These are phyloP conservation scores for Pitta sordida DNA, from an alignment of 2,113 vertebrate species.

Conservation along the genomic window DNA sequence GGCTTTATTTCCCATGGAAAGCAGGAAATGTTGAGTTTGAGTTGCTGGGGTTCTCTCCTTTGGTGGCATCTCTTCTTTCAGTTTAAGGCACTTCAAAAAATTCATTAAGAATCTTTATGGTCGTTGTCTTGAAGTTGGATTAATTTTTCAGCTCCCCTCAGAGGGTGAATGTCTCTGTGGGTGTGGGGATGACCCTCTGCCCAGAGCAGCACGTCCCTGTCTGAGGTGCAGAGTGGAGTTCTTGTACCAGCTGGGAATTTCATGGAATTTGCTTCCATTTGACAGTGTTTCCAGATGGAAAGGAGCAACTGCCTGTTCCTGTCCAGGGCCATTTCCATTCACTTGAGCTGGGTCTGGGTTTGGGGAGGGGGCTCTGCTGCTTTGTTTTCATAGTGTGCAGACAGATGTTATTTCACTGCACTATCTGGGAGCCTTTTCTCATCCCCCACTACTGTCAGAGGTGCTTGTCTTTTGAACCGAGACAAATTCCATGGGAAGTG, in stretches of 20 bases:
- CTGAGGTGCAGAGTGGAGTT: not conserved
- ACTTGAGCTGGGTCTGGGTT: accelerated
- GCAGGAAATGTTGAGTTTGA: not conserved
- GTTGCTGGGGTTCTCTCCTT: not conserved
- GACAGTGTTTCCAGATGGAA: slow-evolving; percentile 72
- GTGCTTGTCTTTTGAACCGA: not conserved
- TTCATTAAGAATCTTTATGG: not conserved
- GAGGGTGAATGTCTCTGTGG: not conserved
- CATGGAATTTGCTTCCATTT: slow-evolving; percentile 58
- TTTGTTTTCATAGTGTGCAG: not conserved
- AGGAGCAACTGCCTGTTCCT: slow-evolving; percentile 28
- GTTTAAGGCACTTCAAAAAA: not conserved
- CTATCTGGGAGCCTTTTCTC: not conserved
- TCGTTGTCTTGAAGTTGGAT: accelerated
- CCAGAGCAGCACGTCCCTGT: accelerated
- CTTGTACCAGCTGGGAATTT: slow-evolving; percentile 47
- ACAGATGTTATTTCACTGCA: not conserved
- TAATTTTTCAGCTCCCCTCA: accelerated
- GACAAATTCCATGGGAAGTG: slow-evolving; percentile 53
- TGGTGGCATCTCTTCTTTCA: not conserved
- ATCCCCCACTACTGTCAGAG: not conserved
- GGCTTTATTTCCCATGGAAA: not conserved
- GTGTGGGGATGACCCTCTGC: not conserved
- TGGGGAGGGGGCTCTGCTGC: not conserved
- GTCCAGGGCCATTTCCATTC: not conserved